Evolutionary conservation across 1,140 invertebrate genomes (phyloP).

Genomic region (Akabosia matsudoensis): DNA sequence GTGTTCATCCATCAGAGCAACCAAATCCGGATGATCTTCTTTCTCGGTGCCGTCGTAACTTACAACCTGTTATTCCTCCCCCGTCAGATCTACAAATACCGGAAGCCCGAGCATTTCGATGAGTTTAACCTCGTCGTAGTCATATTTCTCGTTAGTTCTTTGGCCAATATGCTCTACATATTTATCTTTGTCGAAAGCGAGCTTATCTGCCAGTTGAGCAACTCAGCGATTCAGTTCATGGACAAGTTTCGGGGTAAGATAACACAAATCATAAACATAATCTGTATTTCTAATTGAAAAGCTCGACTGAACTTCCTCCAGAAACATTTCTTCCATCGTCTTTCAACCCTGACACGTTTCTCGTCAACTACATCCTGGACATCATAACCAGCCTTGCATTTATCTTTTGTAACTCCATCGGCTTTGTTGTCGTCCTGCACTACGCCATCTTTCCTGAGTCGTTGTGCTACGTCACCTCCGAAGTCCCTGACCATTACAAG

Average conservation of each 20-base stretch:
- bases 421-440: not conserved
- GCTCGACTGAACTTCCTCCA: not conserved
- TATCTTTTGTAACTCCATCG: not conserved
- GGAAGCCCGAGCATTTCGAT: not conserved
- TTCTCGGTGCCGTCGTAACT: not conserved
- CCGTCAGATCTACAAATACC: not conserved
- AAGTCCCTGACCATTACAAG: not conserved
- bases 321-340: not conserved
- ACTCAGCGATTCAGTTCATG: not conserved
- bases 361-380: not conserved
- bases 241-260: not conserved
- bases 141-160: not conserved
- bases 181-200: not conserved
- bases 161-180: not conserved
- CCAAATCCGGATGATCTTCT: not conserved
- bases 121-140: not conserved
- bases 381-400: not conserved
- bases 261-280: not conserved
- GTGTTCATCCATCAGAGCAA: not conserved
- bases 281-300: not conserved
- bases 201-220: not conserved
- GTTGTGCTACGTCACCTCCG: not conserved
- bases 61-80: not conserved
- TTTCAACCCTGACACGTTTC: not conserved
- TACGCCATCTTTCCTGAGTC: not conserved